Evolutionary conservation across 2,888 invertebrate species (phyloP), one percentile per base, ranked within the genome.

Genomic region (Metopia argyrocephala): DNA sequence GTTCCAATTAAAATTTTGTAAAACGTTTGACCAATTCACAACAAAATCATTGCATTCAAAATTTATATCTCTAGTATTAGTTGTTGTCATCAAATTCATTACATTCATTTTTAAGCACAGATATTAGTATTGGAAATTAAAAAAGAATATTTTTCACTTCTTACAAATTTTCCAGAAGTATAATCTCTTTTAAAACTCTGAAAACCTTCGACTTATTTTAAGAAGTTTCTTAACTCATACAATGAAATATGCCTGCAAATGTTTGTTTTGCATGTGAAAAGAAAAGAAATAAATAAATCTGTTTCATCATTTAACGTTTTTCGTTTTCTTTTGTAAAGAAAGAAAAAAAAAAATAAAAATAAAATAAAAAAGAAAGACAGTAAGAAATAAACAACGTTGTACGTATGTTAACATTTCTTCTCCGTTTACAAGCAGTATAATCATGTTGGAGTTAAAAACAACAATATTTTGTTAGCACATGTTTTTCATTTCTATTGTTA

Each of bases 401-500:
- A n/a, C n/a, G n/a, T n/a, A n/a, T n/a, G n/a, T n/a, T n/a, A n/a
- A n/a, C n/a, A n/a, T n/a, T n/a, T n/a, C n/a, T n/a, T n/a, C n/a
- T n/a, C 28, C 57, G 25, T 48, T n/a, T 25, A 59, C 52, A 28
- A 28, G 25, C 6, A 48, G 59, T 20, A 74, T 66, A 75, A 61
- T 38, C 56, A 46, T 64, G 57, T 64, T 64, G n/a, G n/a, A 18
- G 20, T n/a, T n/a, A n/a, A 50, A 52, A 65, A 65, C 20, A 65
- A 57, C 2, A 50, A 59, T 18, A 5, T 65, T 70, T 31, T 70
- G 59, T 65, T 52, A 65, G 65, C 59, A 65, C 59, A 59, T 70
- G 70, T 52, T 70, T 59, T 59, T 28, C 57, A 21, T 56, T 56
- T 54, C 50, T 23, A 59, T 70, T 76, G 65, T 75, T 68, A 54